These are phyloP conservation scores for Barbus barbus DNA, from an alignment of 2,113 vertebrate species.

Conservation along the genomic window DNA sequence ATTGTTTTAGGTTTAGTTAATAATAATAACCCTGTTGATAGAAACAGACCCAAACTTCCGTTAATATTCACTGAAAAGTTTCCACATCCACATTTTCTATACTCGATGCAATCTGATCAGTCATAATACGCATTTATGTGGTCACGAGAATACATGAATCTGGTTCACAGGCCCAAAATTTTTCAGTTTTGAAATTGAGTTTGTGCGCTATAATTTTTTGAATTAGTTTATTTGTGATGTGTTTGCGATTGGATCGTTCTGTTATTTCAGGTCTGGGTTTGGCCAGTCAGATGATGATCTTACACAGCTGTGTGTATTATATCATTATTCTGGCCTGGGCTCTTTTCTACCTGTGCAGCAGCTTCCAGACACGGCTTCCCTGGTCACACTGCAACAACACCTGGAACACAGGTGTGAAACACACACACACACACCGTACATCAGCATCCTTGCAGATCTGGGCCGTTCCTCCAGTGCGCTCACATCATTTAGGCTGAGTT, in stretches of 20 bases:
- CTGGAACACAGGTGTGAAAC: slow-evolving; percentile 85
- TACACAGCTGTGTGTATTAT: slow-evolving; percentile 86
- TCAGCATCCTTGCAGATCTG: background rate
- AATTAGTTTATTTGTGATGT: background rate
- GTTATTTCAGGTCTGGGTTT: slow-evolving; percentile 77
- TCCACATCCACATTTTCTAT: no score
- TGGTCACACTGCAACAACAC: slow-evolving; percentile 87
- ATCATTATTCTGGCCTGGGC: slow-evolving; percentile 91
- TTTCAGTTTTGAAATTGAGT: background rate
- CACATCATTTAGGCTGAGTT: background rate
- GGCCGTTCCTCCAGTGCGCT: background rate
- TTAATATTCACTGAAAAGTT: no score
- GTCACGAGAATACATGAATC: no score
- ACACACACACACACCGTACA: background rate
- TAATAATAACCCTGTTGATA: no score
- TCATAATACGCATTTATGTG: no score
- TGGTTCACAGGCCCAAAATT: background rate
- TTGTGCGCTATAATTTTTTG: background rate
- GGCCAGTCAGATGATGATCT: slow-evolving; percentile 85
- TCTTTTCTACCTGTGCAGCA: slow-evolving; percentile 84
- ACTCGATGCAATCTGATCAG: no score
- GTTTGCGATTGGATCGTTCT: background rate
- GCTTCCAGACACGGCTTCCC: slow-evolving; percentile 82
- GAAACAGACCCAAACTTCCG: no score
- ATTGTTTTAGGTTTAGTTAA: no score